A percentile compares a stretch with the other conserved stretches of the same genome.
phyloP scores from a whole-genome alignment of 2,797 vertebrate genomes.

The Urosaurus nigricauda region DNA sequence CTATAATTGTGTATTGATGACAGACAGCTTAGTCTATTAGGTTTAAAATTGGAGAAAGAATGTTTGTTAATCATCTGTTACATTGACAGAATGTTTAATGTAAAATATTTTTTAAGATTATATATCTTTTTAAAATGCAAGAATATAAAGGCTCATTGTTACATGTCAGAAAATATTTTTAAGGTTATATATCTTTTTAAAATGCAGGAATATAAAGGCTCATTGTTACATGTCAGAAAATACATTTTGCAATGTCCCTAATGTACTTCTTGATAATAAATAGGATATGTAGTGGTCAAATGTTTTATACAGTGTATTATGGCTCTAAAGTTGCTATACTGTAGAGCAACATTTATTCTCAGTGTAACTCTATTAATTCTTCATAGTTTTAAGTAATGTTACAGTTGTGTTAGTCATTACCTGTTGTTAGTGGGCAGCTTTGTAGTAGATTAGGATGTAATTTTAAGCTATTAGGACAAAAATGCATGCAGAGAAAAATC shows the following conservation, averaged over 20 bases:
- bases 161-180: constrained; percentile 79
- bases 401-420: constrained; percentile 75
- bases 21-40: constrained; percentile 40
- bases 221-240: constrained; percentile 78
- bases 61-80: constrained; percentile 38
- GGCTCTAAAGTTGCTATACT: constrained; percentile 81
- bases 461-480: constrained; percentile 74
- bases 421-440: constrained; percentile 69
- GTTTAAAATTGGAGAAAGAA: constrained; percentile 51
- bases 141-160: constrained; percentile 73
- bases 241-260: constrained; percentile 76
- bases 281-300: constrained; percentile 76
- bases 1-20: constrained; percentile 40
- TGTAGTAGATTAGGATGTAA: constrained; percentile 63
- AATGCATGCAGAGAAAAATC: constrained; percentile 52
- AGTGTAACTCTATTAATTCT: constrained; percentile 79
- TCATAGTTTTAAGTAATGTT: constrained; percentile 83
- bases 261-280: constrained; percentile 82
- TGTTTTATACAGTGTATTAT: constrained; percentile 82
- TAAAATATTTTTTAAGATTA: constrained; percentile 62
- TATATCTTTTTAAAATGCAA: constrained; percentile 60
- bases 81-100: constrained; percentile 52
- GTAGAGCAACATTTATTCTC: constrained; percentile 74
- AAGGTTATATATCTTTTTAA: too few species aligned
- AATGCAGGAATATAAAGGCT: constrained; percentile 67